phyloP scores from a whole-genome alignment of 2,113 vertebrate genomes.

The Zootoca vivipara region DNA sequence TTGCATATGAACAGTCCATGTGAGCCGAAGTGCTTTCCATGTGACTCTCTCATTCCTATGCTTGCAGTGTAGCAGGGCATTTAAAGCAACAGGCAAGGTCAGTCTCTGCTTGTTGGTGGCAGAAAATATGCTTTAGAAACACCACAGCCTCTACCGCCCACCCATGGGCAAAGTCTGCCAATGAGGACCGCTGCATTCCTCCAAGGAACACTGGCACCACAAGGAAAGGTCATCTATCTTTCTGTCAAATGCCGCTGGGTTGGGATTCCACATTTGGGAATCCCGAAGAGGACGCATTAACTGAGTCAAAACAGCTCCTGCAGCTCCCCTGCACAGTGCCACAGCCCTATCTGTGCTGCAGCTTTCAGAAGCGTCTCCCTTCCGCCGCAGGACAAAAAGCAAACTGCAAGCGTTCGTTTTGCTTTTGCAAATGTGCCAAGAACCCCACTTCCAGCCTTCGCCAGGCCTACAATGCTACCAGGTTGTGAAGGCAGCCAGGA shows the following conservation, averaged over 20 bases:
- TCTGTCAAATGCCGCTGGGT: not conserved
- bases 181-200: not conserved
- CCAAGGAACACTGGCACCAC: not conserved
- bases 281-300: not conserved
- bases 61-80: constrained; percentile 64
- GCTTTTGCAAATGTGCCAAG: not conserved
- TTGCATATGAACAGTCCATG: constrained; percentile 73
- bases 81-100: constrained; percentile 62
- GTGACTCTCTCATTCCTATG: constrained; percentile 75
- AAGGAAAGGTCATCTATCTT: not conserved
- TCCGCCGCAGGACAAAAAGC: constrained; percentile 36
- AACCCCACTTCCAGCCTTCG: not conserved
- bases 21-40: constrained; percentile 76
- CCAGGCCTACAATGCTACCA: not conserved
- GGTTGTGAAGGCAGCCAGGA: not conserved
- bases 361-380: not conserved
- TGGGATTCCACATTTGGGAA: not conserved
- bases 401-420: not conserved
- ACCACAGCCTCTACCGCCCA: not conserved
- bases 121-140: constrained; percentile 56
- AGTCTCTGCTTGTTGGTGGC: constrained; percentile 47
- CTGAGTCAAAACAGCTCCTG: not conserved
- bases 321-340: not conserved
- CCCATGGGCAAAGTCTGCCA: constrained; percentile 5
- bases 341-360: not conserved